These are phyloP conservation scores for Echeneis naucrates DNA, from an alignment of 2,797 vertebrate species.

Conservation along the genomic window DNA sequence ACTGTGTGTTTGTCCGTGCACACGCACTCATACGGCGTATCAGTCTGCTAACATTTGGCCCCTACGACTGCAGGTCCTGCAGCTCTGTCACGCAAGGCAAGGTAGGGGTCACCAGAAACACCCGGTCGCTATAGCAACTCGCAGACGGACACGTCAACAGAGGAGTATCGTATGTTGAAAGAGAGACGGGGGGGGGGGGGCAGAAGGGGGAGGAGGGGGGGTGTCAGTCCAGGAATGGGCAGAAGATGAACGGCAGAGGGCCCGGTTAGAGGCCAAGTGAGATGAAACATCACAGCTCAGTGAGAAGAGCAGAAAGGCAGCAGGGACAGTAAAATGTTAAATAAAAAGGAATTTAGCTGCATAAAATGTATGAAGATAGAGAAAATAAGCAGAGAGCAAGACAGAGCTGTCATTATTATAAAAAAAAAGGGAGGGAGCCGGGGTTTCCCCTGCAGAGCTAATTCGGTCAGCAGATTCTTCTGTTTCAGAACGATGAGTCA, in stretches of 20 bases:
- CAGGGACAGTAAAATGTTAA: not conserved
- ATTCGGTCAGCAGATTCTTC: slow-evolving; percentile 57
- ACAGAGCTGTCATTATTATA: not conserved
- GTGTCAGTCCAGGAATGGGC: slow-evolving; percentile 67
- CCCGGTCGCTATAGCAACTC: slow-evolving; percentile 73
- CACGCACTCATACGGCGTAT: slow-evolving; percentile 10
- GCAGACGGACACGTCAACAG: slow-evolving; percentile 72
- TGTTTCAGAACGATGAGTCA: slow-evolving; percentile 56
- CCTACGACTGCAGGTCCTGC: slow-evolving; percentile 34
- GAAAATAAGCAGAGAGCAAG: not conserved
- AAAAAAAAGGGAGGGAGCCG: too few relatives aligned
- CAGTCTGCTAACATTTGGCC: slow-evolving; percentile 36
- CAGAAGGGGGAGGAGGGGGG: not conserved
- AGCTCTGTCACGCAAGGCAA: slow-evolving; percentile 62
- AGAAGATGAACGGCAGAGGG: slow-evolving; percentile 57
- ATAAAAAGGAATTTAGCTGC: not conserved
- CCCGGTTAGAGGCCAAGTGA: slow-evolving; percentile 20
- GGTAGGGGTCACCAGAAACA: slow-evolving; percentile 69
- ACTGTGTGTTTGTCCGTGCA: not conserved
- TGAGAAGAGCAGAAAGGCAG: slow-evolving; percentile 2
- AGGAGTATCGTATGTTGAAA: slow-evolving; percentile 81
- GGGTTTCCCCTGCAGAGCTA: slow-evolving; percentile 54
- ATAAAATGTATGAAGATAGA: not conserved
- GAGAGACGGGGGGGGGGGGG: slow-evolving; percentile 67
- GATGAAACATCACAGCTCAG: slow-evolving; percentile 24